Conservation (phyloP, 64 coral and sea anemone species). For the Actinia tenebrosa region DNA sequence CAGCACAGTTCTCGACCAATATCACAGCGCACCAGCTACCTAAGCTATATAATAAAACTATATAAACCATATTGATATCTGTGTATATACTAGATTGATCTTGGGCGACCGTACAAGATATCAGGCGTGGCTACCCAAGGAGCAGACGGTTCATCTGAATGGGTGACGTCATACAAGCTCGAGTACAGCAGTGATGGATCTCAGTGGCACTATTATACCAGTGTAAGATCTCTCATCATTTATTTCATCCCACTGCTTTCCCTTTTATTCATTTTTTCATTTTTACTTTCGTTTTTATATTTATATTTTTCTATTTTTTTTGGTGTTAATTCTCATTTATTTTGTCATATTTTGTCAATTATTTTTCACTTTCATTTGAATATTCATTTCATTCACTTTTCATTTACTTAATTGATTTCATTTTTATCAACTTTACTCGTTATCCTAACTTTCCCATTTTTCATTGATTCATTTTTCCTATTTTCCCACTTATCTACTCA, state of each 20-base stretch:
- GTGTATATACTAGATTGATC: conserved; percentile 47
- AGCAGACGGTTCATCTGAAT: conserved; percentile 58
- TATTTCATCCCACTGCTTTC: neutral
- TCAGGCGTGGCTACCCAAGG: conserved; percentile 90
- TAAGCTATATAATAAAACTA: too few species aligned
- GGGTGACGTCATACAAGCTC: conserved; percentile 92
- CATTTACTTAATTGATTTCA: neutral
- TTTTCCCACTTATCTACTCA: neutral
- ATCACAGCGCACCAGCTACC: too few species aligned
- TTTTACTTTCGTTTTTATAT: neutral
- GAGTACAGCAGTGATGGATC: conserved; percentile 59
- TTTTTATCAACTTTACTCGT: too few species aligned
- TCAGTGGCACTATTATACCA: conserved; percentile 46
- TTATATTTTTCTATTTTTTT: neutral
- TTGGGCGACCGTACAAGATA: conserved; percentile 54
- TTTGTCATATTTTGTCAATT: neutral
- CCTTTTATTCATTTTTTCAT: neutral
- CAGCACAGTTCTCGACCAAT: too few species aligned
- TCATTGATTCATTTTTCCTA: neutral
- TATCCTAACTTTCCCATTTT: too few species aligned
- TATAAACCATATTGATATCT: too few species aligned
- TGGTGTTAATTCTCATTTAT: neutral
- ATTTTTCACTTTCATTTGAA: neutral
- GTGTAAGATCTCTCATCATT: conserved; percentile 38
- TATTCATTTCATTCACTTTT: neutral